Evolutionary conservation across 2,113 vertebrate genomes (phyloP).

Genomic region (Clarias gariepinus): DNA sequence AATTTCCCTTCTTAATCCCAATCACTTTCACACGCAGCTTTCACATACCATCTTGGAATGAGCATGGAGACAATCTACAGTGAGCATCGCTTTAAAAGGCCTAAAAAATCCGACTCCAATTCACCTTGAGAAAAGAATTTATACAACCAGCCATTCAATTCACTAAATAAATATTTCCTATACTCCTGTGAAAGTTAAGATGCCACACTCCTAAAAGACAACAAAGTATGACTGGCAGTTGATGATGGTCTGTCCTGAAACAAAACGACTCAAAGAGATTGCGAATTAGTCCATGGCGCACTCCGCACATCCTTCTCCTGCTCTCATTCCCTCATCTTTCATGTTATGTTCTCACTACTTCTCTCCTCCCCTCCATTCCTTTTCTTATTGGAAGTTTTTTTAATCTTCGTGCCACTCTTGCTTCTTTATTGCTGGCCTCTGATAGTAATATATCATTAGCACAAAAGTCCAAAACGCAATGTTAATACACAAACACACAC

Average conservation of each 20-base stretch:
- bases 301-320: not conserved
- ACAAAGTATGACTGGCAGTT: slow-evolving; percentile 56
- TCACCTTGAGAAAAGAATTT: not conserved
- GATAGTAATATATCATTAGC: slow-evolving; percentile 37
- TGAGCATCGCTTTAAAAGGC: too few relatives aligned
- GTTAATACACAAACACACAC: slow-evolving; percentile 4
- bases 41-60: not conserved
- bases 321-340: not conserved
- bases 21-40: not conserved
- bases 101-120: not conserved
- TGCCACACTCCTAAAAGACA: slow-evolving; percentile 7
- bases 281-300: slow-evolving; percentile 14
- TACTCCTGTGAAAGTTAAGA: not conserved
- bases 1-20: not conserved
- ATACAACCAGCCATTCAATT: slow-evolving; percentile 3
- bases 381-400: too few relatives aligned
- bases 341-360: not conserved
- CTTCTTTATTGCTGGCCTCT: slow-evolving; percentile 22
- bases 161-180: not conserved
- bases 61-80: not conserved
- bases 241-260: slow-evolving; percentile 49
- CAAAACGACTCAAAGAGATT: slow-evolving; percentile 23
- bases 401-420: not conserved
- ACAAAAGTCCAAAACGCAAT: slow-evolving; percentile 21
- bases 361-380: not conserved